A percentile compares a stretch with the other conserved stretches of the same genome.
phyloP scores from a whole-genome alignment of 2,797 vertebrate species.

The Alfaro cultratus region DNA sequence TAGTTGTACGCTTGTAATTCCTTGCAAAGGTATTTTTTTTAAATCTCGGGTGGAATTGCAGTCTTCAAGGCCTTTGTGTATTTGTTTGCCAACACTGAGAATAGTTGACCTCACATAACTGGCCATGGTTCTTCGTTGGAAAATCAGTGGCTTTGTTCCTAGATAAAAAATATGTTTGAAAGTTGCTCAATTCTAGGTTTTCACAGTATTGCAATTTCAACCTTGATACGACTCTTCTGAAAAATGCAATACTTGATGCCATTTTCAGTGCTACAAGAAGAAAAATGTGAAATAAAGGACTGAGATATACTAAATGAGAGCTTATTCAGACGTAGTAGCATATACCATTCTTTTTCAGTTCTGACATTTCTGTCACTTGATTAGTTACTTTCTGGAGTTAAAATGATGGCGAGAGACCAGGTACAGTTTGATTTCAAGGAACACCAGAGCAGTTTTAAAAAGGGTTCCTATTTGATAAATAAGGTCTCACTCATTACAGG shows the following conservation, averaged over 20 bases:
- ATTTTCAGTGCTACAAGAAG: neutral
- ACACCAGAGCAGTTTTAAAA: neutral
- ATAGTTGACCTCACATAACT: neutral
- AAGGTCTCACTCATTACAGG: neutral
- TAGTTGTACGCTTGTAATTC: neutral
- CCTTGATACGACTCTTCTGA: neutral
- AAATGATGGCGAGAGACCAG: neutral
- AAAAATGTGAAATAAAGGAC: neutral
- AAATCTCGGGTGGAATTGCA: neutral
- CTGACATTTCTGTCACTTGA: neutral
- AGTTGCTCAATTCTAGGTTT: neutral
- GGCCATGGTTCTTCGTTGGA: neutral
- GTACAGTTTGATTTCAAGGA: neutral
- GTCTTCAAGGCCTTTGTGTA: neutral
- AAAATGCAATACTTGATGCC: neutral
- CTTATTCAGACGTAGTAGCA: neutral
- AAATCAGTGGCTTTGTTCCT: neutral
- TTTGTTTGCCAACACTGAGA: neutral
- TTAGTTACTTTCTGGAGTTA: neutral
- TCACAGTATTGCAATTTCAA: neutral
- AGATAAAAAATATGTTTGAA: conserved; percentile 2
- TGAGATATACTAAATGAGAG: neutral
- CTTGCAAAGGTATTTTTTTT: too few species aligned
- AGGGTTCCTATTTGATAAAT: neutral
- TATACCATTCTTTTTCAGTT: neutral